Percentiles rank a stretch among this genome's conserved stretches.
Conservation (phyloP, 2,888 invertebrate species). For the Cataglyphis livida region DNA sequence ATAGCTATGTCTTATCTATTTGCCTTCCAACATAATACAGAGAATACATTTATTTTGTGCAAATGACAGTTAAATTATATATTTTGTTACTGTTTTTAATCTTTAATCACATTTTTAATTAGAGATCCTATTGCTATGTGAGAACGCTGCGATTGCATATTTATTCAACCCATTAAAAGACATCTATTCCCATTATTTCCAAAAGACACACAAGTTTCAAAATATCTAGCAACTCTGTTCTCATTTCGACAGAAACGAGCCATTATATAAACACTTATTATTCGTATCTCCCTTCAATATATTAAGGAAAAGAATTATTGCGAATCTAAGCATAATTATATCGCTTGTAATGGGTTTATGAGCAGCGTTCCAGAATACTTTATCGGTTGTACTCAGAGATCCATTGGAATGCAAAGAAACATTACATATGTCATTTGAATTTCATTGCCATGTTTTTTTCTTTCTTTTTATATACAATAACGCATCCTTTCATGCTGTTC, state of each 20-base stretch:
- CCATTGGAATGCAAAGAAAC: slow-evolving; percentile 76
- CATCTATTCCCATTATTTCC: slow-evolving; percentile 13
- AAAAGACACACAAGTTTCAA: not conserved
- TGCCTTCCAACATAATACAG: slow-evolving; percentile 66
- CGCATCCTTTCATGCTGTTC: slow-evolving; percentile 65
- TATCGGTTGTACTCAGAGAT: slow-evolving; percentile 69
- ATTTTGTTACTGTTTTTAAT: slow-evolving; percentile 22
- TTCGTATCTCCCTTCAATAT: not conserved
- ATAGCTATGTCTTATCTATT: slow-evolving; percentile 65
- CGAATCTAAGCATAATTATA: not conserved
- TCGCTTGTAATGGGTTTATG: slow-evolving; percentile 2
- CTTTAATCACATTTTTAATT: slow-evolving; percentile 29
- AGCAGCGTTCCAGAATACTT: slow-evolving; percentile 36
- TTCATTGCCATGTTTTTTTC: slow-evolving; percentile 69
- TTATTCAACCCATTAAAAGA: slow-evolving; percentile 28
- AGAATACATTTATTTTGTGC: slow-evolving; percentile 75
- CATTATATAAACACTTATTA: not conserved
- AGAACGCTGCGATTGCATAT: slow-evolving; percentile 25
- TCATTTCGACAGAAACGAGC: not conserved
- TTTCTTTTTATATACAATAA: slow-evolving; percentile 76
- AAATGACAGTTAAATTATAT: slow-evolving; percentile 66
- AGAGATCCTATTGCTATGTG: slow-evolving; percentile 31
- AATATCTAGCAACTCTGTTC: not conserved
- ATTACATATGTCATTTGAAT: slow-evolving; percentile 67
- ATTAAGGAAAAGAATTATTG: not conserved